Evolutionary conservation across 2,888 invertebrate species (phyloP), one percentile per base, ranked within the genome.

Genomic region (Caenorhabditis sp.): DNA sequence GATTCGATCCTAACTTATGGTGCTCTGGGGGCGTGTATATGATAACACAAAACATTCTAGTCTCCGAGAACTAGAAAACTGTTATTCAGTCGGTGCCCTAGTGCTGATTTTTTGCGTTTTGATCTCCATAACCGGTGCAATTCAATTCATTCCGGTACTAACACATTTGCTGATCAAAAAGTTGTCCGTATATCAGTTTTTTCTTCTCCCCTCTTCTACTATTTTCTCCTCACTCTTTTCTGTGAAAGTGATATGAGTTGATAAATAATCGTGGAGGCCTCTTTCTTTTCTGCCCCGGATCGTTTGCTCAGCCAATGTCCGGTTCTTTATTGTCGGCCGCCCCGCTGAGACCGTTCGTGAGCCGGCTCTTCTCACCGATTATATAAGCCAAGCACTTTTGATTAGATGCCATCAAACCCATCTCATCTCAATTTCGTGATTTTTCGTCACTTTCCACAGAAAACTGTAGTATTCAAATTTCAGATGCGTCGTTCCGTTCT

Each of bases 401-500:
- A 63, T 51, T 44, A 56, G 58, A 72, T 77, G 70, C 41, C 82
- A 77, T 79, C 79, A 47, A 70, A 70, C 38, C 41, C 35, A 49
- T 61, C n/a, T 54, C 26, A 59, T 38, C 49, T 58, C 61, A 58
- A 28, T 59, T 41, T 61, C 24, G 26, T 80, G 24, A 6, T 41
- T 38, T 19, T 24, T 49, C 19, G 8, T 31, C 44, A 44, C 28
- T 49, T 54, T 63, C 24, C 54, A 8, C 22, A 6, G 22, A 22
- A n/a, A 8, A 51, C 24, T 6, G 10, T 35, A 10, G 10, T 19
- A n/a, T 10, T 1, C 8, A 24, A 38, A 8, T 73, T 74, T 51
- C 69, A 83, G 77, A 83, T 83, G 83, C 83, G 83, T 79, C 75
- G 79, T 44, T 83, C 83, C 12, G 68, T 87, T 24, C 59, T 87